Evolutionary conservation across 2,113 vertebrate genomes (phyloP).

Genomic region (Corydoras sp.): DNA sequence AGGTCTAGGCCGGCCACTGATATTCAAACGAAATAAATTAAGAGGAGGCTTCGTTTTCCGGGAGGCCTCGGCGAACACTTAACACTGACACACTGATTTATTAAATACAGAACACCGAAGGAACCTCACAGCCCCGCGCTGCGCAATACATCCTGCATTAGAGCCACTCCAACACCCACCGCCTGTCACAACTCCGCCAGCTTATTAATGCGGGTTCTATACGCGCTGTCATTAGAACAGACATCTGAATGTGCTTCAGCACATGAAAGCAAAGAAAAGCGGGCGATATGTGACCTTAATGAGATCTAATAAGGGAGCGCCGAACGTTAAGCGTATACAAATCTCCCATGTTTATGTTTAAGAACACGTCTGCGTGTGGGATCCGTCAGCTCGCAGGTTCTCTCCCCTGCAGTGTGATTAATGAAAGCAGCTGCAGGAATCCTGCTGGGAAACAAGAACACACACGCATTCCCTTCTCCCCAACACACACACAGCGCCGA

Average conservation of each 20-base stretch:
- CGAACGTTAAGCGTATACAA: slow-evolving; percentile 17
- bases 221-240: background rate
- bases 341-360: background rate
- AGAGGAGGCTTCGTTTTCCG: background rate
- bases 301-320: slow-evolving; percentile 8
- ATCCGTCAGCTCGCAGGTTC: slow-evolving; percentile 14
- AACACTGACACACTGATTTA: slow-evolving; percentile 11
- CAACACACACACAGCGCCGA: slow-evolving; percentile 3
- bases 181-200: background rate
- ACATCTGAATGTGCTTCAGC: background rate
- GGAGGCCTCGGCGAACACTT: background rate
- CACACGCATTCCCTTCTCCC: slow-evolving; percentile 1
- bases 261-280: background rate
- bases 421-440: slow-evolving; percentile 41
- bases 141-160: background rate
- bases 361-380: slow-evolving; percentile 19
- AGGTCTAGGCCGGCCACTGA: background rate
- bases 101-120: slow-evolving; percentile 1
- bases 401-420: slow-evolving; percentile 38
- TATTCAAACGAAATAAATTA: background rate
- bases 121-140: background rate
- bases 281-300: background rate
- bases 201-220: background rate
- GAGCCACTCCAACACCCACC: background rate
- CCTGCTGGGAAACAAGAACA: slow-evolving; percentile 25